Percentiles rank a stretch among this genome's conserved stretches.
phyloP scores from a whole-genome alignment of 2,888 invertebrate genomes.

The Schrankia costaestrigalis region DNA sequence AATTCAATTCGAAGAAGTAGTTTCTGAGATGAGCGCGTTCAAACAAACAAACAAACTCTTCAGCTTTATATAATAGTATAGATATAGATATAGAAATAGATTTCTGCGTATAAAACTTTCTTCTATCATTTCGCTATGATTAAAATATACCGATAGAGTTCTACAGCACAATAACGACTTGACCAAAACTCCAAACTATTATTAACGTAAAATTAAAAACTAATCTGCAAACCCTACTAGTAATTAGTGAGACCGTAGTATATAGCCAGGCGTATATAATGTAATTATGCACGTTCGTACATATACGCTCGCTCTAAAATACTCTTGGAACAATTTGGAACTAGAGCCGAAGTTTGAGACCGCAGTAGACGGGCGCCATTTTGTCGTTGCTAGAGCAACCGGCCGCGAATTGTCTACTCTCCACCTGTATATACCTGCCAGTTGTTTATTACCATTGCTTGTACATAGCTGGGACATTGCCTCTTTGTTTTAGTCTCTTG shows the following conservation, averaged over 20 bases:
- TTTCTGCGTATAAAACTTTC: too few species aligned
- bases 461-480: neutral
- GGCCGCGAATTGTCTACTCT: conserved; percentile 68
- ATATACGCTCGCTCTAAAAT: conserved; percentile 67
- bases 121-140: too few species aligned
- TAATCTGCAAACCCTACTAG: conserved; percentile 53
- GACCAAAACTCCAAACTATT: too few species aligned
- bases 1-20: too few species aligned
- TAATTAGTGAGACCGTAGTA: conserved; percentile 73
- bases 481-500: too few species aligned
- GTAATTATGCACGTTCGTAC: conserved; percentile 75
- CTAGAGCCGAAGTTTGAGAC: conserved; percentile 76
- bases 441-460: conserved; percentile 43
- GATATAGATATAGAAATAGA: too few species aligned
- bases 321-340: conserved; percentile 76
- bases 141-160: too few species aligned
- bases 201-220: neutral
- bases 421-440: conserved; percentile 70
- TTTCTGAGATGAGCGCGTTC: too few species aligned
- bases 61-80: too few species aligned
- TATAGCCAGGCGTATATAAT: conserved; percentile 69
- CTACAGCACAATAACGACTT: too few species aligned
- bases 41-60: too few species aligned
- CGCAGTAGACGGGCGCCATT: conserved; percentile 76
- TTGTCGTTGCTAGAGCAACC: conserved; percentile 71